Conservation (phyloP, 2,888 invertebrate species). For the Clitarchus hookeri region DNA sequence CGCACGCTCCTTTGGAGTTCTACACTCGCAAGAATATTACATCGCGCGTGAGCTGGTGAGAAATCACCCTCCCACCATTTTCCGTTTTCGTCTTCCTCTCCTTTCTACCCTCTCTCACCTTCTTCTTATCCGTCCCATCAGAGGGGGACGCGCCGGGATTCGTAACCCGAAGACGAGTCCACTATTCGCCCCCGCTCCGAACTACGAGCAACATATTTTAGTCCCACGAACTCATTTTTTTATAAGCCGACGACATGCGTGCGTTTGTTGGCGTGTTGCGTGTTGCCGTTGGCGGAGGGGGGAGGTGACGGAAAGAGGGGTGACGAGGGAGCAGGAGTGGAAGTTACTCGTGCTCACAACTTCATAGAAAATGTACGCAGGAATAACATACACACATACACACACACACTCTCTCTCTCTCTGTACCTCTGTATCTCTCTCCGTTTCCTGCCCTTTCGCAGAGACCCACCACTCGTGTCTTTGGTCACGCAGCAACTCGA, state of each 20-base stretch:
- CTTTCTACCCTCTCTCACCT: no score
- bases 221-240: neutral
- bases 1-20: no score
- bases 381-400: no score
- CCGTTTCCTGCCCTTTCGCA: neutral
- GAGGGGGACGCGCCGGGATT: neutral
- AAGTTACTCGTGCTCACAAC: neutral
- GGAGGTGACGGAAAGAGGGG: no score
- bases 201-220: neutral
- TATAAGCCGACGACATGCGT: neutral
- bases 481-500: neutral
- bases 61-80: no score
- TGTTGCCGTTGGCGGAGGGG: neutral
- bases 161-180: neutral
- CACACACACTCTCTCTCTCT: no score
- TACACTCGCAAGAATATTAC: no score
- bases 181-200: neutral
- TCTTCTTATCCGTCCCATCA: neutral
- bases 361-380: neutral
- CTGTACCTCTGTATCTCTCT: neutral
- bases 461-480: neutral
- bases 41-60: no score
- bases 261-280: neutral
- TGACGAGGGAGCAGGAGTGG: neutral
- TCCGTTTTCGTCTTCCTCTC: no score